Base-by-base conservation (phyloP, 2,888 invertebrate genomes). In the Meliscaeva auricollis region DNA sequence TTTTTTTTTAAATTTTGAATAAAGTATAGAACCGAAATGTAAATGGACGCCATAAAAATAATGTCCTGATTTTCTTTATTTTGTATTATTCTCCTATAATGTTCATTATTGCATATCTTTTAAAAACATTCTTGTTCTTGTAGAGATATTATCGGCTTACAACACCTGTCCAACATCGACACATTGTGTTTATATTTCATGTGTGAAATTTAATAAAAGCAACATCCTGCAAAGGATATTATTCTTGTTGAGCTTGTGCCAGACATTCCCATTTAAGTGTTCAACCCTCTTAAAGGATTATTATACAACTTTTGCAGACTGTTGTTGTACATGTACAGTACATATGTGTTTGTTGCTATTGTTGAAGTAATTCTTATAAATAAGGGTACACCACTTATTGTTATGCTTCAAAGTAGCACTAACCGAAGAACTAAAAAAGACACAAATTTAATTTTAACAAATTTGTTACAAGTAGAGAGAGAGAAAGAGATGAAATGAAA, bases 271-370 rank as follows among this genome's bases (percentile, higher is more conserved):
- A 17, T 26, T 7, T n/a, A 15, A 69, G 35, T 4, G 38, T 38
- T 38, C 38, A 15, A 48, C 46, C 72, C 70, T 66, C 41, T 48
- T 32, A 22, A 72, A 26, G 64, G 72, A 58, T 41, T 64, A 41
- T 6, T 46, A 30, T 3, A 48, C 7, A 5, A 15, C 20, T 41
- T 66, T 30, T 13, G 22, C 17, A 56, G 58, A n/a, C 20, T 66
- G 58, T 73, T 66, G 35, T 46, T 11, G 17, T 38, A n/a, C 9
- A 26, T 3, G 26, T 26, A 26, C 26, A 26, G 38, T 38, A 9
- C 38, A 11, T 38, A 11, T 15, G 11, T 20, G 11, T 22, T 8
- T 48, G 8, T 11, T 46, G 44, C 11, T 15, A 11, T 30, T 32
- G 11, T 17, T 17, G 11, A 6, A 17, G 20, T 62, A n/a, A 44